Evolutionary conservation across 2,113 vertebrate species (phyloP).

Genomic region (Cacatua alba): DNA sequence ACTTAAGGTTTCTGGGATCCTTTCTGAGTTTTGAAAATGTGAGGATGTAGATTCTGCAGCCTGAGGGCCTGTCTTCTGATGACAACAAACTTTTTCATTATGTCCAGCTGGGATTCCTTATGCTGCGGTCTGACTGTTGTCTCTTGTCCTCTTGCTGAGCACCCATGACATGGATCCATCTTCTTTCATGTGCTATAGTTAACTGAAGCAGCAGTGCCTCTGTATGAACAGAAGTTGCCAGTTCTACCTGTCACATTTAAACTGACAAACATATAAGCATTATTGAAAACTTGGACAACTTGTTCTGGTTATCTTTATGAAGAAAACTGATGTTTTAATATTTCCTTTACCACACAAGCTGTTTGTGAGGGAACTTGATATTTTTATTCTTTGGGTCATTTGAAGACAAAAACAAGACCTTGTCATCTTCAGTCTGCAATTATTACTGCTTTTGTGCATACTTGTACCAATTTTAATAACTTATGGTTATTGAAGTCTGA

Average conservation of each 20-base stretch:
- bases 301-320: neutral
- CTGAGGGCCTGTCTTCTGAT: neutral
- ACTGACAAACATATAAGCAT: neutral
- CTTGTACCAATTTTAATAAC: neutral
- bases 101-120: neutral
- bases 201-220: neutral
- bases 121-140: neutral
- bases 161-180: neutral
- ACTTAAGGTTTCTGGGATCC: neutral
- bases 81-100: neutral
- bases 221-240: neutral
- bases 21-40: neutral
- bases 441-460: neutral
- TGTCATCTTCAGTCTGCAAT: neutral
- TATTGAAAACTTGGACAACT: neutral
- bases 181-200: neutral
- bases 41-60: neutral
- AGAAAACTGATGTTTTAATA: neutral
- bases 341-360: neutral
- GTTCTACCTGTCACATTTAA: neutral
- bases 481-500: neutral
- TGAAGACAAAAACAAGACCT: neutral
- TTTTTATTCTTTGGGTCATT: neutral
- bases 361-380: neutral
- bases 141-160: neutral